phyloP scores from a whole-genome alignment of 35 echinoderm and acorn worm genomes.

The Ophioderma brevispina region DNA sequence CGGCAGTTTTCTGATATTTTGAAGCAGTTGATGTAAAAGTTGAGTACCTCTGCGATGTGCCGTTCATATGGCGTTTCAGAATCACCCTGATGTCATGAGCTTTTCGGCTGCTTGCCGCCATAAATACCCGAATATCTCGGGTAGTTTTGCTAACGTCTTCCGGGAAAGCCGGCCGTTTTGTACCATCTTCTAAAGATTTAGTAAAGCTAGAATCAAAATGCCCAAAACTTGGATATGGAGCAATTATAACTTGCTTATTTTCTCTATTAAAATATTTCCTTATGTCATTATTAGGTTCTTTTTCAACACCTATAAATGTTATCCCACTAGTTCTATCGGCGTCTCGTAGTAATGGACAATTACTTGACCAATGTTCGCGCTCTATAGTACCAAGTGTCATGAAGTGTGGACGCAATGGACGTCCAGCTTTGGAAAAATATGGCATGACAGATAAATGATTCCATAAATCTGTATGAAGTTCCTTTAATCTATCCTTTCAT shows the following conservation, averaged over 20 bases:
- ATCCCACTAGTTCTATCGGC: constrained; percentile 37
- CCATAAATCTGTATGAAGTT: constrained; percentile 62
- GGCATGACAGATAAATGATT: constrained; percentile 26
- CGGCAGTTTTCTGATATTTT: constrained; percentile 19
- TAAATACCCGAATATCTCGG: constrained; percentile 49
- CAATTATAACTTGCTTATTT: constrained; percentile 48
- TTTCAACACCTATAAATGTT: constrained; percentile 61
- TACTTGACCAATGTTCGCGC: constrained; percentile 61
- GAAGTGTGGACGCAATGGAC: constrained; percentile 47
- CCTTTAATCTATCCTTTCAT: constrained; percentile 21
- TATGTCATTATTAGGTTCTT: constrained; percentile 52
- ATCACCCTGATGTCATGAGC: constrained; percentile 60
- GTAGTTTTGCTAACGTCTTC: constrained; percentile 30
- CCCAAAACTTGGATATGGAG: constrained; percentile 71
- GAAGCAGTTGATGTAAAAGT: constrained; percentile 24
- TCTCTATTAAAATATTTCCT: constrained; percentile 57
- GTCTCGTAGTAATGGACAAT: constrained; percentile 54
- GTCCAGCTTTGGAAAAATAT: constrained; percentile 48
- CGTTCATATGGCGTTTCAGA: constrained; percentile 52
- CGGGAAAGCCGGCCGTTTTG: background rate
- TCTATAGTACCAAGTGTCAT: constrained; percentile 68
- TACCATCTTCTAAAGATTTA: background rate
- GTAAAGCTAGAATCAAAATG: constrained; percentile 65
- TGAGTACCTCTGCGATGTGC: constrained; percentile 40
- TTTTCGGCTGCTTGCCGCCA: constrained; percentile 60